phyloP scores from a whole-genome alignment of 1,140 invertebrate species.

The Pseudobourletiella spinata region DNA sequence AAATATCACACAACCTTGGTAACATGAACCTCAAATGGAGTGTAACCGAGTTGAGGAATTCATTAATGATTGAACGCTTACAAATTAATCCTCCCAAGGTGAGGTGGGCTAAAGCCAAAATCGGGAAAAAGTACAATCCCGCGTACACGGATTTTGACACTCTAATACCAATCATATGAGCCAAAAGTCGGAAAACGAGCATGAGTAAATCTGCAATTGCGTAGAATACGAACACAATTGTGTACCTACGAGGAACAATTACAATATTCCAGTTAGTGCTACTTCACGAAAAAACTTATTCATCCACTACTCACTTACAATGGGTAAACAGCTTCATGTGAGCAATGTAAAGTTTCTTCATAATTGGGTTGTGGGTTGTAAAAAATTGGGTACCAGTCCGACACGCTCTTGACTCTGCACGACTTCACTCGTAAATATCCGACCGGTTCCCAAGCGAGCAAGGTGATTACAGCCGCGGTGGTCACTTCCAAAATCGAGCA shows the following conservation, averaged over 20 bases:
- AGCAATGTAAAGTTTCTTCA: slow-evolving; percentile 78
- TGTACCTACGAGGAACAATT: slow-evolving; percentile 64
- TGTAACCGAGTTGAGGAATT: no score
- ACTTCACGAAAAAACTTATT: background rate
- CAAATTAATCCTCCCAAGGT: slow-evolving; percentile 83
- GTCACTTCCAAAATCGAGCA: slow-evolving; percentile 72
- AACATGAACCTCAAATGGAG: no score
- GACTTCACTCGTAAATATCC: slow-evolving; percentile 63
- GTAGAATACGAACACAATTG: slow-evolving; percentile 89
- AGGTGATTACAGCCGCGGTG: slow-evolving; percentile 59
- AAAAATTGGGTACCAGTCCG: slow-evolving; percentile 93
- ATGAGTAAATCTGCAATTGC: slow-evolving; percentile 69
- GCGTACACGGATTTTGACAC: slow-evolving; percentile 77
- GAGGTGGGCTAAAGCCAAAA: slow-evolving; percentile 77
- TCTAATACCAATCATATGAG: slow-evolving; percentile 53
- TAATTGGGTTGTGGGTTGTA: slow-evolving; percentile 91
- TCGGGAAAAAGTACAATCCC: slow-evolving; percentile 88
- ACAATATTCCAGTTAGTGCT: no score
- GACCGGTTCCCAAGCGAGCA: slow-evolving; percentile 65
- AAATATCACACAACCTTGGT: slow-evolving; percentile 45
- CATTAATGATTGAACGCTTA: no score
- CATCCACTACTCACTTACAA: slow-evolving; percentile 58
- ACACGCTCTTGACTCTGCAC: slow-evolving; percentile 64
- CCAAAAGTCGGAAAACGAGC: slow-evolving; percentile 64
- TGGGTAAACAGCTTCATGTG: slow-evolving; percentile 94